These are phyloP conservation scores for Drosophila oshimai DNA, from an alignment of 1,140 invertebrate genomes.

Conservation along the genomic window DNA sequence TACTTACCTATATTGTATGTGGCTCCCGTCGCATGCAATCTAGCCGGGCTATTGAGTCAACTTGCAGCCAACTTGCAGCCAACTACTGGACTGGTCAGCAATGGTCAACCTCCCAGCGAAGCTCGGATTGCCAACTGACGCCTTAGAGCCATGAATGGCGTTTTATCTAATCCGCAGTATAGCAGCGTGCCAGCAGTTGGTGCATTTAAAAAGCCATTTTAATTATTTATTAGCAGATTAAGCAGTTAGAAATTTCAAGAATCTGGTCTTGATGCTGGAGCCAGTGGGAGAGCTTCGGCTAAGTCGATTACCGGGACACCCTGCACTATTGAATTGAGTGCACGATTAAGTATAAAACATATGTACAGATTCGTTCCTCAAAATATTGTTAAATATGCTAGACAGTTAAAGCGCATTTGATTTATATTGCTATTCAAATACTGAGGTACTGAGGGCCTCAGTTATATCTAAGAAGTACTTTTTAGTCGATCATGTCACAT, in stretches of 20 bases:
- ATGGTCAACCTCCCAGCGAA: conserved; percentile 33
- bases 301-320: background rate
- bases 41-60: conserved; percentile 48
- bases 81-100: conserved; percentile 2
- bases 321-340: no score
- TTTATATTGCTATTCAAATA: no score
- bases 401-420: no score
- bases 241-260: conserved; percentile 53
- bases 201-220: conserved; percentile 49
- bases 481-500: no score
- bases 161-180: conserved; percentile 54
- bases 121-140: conserved; percentile 48
- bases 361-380: no score
- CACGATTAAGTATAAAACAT: no score
- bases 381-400: no score
- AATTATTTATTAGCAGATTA: conserved; percentile 63
- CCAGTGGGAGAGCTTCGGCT: background rate
- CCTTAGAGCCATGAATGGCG: conserved; percentile 64
- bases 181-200: conserved; percentile 17
- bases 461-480: no score
- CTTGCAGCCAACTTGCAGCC: conserved; percentile 34
- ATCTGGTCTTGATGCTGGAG: conserved; percentile 33
- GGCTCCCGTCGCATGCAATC: conserved; percentile 55
- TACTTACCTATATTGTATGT: no score
- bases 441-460: no score